These are phyloP conservation scores for Martes martes DNA, from an alignment of 2,113 vertebrate genomes.

Conservation along the genomic window DNA sequence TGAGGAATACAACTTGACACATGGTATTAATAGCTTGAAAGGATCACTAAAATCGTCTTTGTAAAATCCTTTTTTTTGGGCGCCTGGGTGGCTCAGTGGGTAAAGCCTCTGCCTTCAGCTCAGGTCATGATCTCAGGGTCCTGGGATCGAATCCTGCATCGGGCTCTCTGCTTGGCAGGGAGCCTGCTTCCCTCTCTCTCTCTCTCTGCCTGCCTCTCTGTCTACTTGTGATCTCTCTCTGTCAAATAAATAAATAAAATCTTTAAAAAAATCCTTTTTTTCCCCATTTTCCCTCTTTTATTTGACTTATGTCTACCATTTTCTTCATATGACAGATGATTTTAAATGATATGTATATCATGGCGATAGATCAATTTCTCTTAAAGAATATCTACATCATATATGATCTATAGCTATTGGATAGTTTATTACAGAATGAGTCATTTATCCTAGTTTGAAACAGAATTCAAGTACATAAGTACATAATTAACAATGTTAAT, in stretches of 20 bases:
- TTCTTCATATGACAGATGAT: conserved; percentile 3
- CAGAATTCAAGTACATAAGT: neutral
- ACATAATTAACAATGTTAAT: neutral
- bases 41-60: neutral
- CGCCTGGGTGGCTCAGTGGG: no score
- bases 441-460: conserved; percentile 8
- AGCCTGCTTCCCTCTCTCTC: no score
- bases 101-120: no score
- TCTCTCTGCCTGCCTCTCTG: no score
- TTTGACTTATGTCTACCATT: neutral
- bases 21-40: neutral
- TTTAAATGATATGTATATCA: neutral
- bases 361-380: neutral
- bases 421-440: neutral
- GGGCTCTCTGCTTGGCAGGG: no score
- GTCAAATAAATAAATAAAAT: no score
- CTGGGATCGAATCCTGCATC: no score
- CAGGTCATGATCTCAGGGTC: no score
- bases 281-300: neutral
- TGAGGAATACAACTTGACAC: neutral
- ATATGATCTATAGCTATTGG: neutral
- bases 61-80: neutral
- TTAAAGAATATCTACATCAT: neutral
- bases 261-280: neutral
- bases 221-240: no score